phyloP scores from a whole-genome alignment of 2,113 vertebrate genomes.

The Triplophysa siluroides region DNA sequence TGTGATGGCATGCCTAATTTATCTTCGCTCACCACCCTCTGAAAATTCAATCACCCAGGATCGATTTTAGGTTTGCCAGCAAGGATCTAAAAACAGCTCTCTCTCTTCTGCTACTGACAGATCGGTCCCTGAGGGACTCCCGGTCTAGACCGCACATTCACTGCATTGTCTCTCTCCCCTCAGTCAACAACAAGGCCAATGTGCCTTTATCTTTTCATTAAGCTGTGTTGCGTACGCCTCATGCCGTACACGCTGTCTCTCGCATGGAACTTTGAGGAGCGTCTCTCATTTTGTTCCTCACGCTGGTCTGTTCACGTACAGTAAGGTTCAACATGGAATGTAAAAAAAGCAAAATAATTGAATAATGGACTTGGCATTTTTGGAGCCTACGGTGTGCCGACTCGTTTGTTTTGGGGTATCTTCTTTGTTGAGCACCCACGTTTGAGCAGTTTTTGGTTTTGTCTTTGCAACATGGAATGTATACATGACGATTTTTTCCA shows the following conservation, averaged over 20 bases:
- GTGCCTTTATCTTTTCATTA: constrained; percentile 40
- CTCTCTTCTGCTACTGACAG: constrained; percentile 40
- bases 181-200: constrained; percentile 22
- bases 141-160: constrained; percentile 27
- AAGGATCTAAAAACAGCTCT: constrained; percentile 50
- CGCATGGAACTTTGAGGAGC: not conserved
- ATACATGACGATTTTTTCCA: not conserved
- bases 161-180: constrained; percentile 2
- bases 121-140: constrained; percentile 24
- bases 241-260: not conserved
- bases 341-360: too few relatives aligned
- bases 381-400: too few relatives aligned
- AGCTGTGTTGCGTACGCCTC: constrained; percentile 25
- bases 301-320: not conserved
- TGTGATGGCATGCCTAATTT: constrained; percentile 51
- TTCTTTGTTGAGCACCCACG: too few relatives aligned
- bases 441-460: too few relatives aligned
- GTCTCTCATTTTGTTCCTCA: not conserved
- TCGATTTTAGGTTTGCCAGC: constrained; percentile 39
- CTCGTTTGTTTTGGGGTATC: too few relatives aligned
- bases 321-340: not conserved
- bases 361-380: too few relatives aligned
- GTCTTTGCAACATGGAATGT: too few relatives aligned
- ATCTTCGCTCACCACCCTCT: constrained; percentile 48
- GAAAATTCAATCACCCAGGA: constrained; percentile 51